phyloP scores from a whole-genome alignment of 2,888 invertebrate genomes.

The Iselma pallidipennis region DNA sequence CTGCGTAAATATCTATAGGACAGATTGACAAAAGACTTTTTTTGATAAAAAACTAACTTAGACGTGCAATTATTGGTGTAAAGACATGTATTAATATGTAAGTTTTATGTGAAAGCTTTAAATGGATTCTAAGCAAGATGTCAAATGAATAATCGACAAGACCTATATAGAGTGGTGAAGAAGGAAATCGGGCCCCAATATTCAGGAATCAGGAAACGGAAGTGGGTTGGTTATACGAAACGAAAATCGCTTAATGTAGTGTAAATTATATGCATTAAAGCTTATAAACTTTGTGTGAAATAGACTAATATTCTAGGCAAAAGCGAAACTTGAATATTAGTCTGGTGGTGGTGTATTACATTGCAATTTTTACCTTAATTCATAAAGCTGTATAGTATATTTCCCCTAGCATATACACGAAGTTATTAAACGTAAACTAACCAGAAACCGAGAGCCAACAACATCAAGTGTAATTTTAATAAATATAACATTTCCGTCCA shows the following conservation, averaged over 20 bases:
- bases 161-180: too few species aligned
- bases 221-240: slow-evolving; percentile 19
- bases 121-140: not conserved
- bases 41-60: too few species aligned
- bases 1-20: too few species aligned
- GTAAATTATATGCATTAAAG: slow-evolving; percentile 25
- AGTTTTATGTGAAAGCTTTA: too few species aligned
- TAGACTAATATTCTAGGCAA: too few species aligned
- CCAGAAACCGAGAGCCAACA: not conserved
- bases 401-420: not conserved
- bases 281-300: slow-evolving; percentile 3
- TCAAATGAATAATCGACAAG: not conserved
- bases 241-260: slow-evolving; percentile 26
- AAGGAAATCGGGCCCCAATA: not conserved
- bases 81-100: too few species aligned
- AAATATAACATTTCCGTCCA: not conserved
- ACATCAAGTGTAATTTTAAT: slow-evolving; percentile 1
- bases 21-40: too few species aligned
- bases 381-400: not conserved
- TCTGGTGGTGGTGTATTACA: not conserved
- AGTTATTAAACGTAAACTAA: slow-evolving; percentile 3
- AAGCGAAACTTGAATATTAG: not conserved
- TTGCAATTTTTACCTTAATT: slow-evolving; percentile 1
- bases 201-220: slow-evolving; percentile 18
- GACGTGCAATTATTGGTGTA: too few species aligned